phyloP scores from a whole-genome alignment of 2,113 vertebrate genomes.

The Archocentrus centrarchus region DNA sequence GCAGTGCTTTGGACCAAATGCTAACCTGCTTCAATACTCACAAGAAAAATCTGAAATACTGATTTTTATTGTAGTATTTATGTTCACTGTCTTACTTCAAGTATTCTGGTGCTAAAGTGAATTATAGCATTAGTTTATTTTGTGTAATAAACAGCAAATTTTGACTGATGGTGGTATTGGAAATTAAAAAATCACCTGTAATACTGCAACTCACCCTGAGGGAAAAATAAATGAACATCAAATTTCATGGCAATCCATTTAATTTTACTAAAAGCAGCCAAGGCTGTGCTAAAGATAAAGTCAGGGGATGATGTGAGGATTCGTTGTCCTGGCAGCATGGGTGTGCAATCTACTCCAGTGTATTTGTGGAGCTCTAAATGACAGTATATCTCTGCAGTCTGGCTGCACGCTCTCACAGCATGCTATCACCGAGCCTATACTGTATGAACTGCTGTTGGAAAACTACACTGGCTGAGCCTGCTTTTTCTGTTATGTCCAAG shows the following conservation, averaged over 20 bases:
- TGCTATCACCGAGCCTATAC: background rate
- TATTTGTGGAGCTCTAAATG: constrained; percentile 1
- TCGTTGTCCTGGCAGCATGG: background rate
- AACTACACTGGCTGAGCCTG: constrained; percentile 8
- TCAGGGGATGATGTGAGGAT: background rate
- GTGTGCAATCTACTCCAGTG: background rate
- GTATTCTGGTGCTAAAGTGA: background rate
- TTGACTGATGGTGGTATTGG: background rate
- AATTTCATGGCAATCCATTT: background rate
- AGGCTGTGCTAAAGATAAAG: background rate
- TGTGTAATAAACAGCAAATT: background rate
- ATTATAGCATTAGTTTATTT: background rate
- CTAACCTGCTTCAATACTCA: background rate
- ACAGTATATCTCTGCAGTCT: background rate
- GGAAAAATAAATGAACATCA: background rate
- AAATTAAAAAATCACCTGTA: background rate
- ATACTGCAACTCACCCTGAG: no score
- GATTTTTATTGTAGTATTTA: background rate
- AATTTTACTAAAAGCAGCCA: background rate
- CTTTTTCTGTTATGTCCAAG: constrained; percentile 22
- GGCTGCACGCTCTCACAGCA: constrained; percentile 8
- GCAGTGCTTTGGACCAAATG: background rate
- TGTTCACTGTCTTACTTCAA: background rate
- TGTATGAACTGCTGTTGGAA: constrained; percentile 13
- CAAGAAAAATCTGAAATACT: background rate